Conservation (phyloP, 2,797 vertebrate species). For the Heteromormyrus szaboi region DNA sequence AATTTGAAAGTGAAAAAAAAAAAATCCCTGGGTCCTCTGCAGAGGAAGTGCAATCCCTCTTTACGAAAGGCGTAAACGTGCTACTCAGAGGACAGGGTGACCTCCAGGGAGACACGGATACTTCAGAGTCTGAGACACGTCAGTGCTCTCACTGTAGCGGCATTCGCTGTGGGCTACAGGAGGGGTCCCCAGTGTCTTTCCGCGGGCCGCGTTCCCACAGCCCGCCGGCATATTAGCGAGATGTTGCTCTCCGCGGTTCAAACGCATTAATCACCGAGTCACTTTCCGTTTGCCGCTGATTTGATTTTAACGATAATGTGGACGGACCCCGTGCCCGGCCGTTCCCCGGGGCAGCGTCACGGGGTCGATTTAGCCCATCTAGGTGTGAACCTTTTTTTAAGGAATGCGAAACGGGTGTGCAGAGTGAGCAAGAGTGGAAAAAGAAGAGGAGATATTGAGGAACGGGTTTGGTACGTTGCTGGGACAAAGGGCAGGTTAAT, state of each 20-base stretch:
- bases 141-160: neutral
- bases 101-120: conserved; percentile 40
- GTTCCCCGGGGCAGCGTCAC: neutral
- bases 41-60: conserved; percentile 27
- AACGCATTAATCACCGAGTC: neutral
- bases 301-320: neutral
- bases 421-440: neutral
- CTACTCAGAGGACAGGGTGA: conserved; percentile 42
- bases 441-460: neutral
- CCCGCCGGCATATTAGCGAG: neutral
- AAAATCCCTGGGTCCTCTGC: conserved; percentile 23
- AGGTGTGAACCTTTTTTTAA: neutral
- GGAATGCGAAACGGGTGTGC: neutral
- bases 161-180: neutral
- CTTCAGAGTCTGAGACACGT: neutral
- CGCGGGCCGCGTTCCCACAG: neutral
- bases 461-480: neutral
- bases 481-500: neutral
- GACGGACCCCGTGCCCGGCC: neutral
- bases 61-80: neutral
- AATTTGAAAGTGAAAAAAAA: conserved; percentile 9
- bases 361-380: neutral
- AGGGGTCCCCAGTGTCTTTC: neutral
- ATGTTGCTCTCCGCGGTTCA: neutral
- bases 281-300: neutral